Evolutionary conservation across 2,888 invertebrate genomes (phyloP).

Genomic region (Saturnia japonica): DNA sequence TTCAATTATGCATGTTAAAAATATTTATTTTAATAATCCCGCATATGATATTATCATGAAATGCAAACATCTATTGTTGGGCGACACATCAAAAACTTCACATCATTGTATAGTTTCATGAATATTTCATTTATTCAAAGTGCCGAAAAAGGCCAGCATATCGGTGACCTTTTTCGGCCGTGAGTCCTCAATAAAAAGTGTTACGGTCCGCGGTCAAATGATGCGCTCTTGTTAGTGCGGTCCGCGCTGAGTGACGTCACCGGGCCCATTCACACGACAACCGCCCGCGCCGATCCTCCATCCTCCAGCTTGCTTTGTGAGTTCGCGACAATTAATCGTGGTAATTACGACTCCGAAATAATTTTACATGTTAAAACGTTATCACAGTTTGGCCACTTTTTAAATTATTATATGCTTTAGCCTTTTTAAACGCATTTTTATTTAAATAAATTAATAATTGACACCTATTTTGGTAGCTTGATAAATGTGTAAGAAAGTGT

Average conservation of each 20-base stretch:
- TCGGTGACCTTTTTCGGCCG: slow-evolving; percentile 41
- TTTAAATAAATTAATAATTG: not conserved
- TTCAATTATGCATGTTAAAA: slow-evolving; percentile 2
- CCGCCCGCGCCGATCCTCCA: no score
- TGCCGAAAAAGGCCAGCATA: slow-evolving; percentile 51
- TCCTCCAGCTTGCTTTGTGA: slow-evolving; percentile 18
- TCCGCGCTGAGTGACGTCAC: slow-evolving; percentile 25
- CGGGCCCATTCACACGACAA: slow-evolving; percentile 8
- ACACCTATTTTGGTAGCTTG: not conserved
- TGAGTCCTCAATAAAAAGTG: slow-evolving; percentile 48
- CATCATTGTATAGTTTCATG: slow-evolving; percentile 45
- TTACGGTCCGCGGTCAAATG: slow-evolving; percentile 54
- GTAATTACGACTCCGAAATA: slow-evolving; percentile 11
- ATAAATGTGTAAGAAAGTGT: no score
- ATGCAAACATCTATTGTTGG: slow-evolving; percentile 37
- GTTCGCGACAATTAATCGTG: slow-evolving; percentile 14
- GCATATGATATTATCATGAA: slow-evolving; percentile 13
- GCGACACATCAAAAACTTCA: slow-evolving; percentile 34
- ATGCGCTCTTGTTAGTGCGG: slow-evolving; percentile 43
- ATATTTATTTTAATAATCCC: slow-evolving; percentile 6
- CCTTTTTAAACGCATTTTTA: not conserved
- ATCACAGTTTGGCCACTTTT: not conserved
- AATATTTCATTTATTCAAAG: slow-evolving; percentile 72
- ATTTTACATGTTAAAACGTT: not conserved
- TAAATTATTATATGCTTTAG: no score